phyloP scores from a whole-genome alignment of 2,113 vertebrate species.

The Mesembrinibis cayennensis region DNA sequence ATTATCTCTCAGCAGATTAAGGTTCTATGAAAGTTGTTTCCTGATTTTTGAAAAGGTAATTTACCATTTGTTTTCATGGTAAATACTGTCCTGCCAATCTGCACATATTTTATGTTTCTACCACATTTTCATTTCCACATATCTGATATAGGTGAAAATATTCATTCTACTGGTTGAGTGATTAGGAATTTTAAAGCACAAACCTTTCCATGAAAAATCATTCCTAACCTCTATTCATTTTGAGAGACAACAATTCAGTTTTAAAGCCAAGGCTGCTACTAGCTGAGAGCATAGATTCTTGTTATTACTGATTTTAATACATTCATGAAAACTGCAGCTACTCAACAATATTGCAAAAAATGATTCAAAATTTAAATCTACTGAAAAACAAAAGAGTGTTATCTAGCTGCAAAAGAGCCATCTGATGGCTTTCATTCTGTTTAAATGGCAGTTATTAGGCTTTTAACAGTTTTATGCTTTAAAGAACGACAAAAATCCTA shows the following conservation, averaged over 20 bases:
- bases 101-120: neutral
- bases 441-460: constrained; percentile 19
- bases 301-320: neutral
- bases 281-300: neutral
- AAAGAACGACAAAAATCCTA: neutral
- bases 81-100: neutral
- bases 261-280: neutral
- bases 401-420: neutral
- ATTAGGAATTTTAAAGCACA: neutral
- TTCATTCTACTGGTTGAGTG: neutral
- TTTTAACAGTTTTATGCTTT: neutral
- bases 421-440: neutral
- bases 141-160: neutral
- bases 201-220: neutral
- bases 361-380: neutral
- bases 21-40: neutral
- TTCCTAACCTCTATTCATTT: neutral
- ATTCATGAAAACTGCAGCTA: neutral
- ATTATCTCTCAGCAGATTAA: neutral
- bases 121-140: neutral
- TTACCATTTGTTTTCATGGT: neutral
- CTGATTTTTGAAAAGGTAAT: neutral
- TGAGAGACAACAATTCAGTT: neutral
- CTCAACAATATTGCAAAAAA: neutral
- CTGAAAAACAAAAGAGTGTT: neutral